Conservation (phyloP, 2,113 vertebrate genomes). For the Oreochromis spilurus region DNA sequence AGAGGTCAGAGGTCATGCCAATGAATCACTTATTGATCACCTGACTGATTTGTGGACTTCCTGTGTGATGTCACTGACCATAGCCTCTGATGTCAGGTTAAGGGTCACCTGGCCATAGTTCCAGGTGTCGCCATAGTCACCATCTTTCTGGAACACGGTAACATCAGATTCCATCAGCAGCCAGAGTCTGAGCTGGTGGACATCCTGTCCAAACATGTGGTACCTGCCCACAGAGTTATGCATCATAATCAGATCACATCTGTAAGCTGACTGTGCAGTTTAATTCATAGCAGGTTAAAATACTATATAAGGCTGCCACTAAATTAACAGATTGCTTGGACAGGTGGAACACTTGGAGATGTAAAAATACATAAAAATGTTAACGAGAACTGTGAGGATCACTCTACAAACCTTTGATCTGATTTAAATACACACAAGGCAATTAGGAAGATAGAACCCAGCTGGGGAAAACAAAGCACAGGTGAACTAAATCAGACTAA, state of each 20-base stretch:
- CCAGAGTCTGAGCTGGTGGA: slow-evolving; percentile 73
- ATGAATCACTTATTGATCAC: background rate
- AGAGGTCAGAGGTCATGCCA: background rate
- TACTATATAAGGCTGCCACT: background rate
- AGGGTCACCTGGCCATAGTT: slow-evolving; percentile 85
- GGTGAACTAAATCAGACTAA: background rate
- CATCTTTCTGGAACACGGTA: slow-evolving; percentile 78
- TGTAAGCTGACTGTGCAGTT: background rate
- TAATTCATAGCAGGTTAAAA: background rate
- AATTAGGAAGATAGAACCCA: background rate
- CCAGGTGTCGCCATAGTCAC: slow-evolving; percentile 89
- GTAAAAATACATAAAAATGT: background rate
- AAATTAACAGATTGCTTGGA: background rate
- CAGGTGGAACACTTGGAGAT: background rate
- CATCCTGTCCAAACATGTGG: slow-evolving; percentile 82
- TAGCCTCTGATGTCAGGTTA: slow-evolving; percentile 70
- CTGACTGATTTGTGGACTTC: background rate
- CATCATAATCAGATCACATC: background rate
- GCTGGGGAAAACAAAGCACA: background rate
- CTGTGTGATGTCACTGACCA: slow-evolving; percentile 65
- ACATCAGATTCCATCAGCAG: background rate
- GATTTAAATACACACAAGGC: background rate
- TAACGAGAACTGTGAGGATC: background rate
- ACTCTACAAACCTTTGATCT: background rate
- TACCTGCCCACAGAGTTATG: slow-evolving; percentile 74